Evolutionary conservation across 1,140 invertebrate genomes (phyloP).

Genomic region (Drosophila truncata): DNA sequence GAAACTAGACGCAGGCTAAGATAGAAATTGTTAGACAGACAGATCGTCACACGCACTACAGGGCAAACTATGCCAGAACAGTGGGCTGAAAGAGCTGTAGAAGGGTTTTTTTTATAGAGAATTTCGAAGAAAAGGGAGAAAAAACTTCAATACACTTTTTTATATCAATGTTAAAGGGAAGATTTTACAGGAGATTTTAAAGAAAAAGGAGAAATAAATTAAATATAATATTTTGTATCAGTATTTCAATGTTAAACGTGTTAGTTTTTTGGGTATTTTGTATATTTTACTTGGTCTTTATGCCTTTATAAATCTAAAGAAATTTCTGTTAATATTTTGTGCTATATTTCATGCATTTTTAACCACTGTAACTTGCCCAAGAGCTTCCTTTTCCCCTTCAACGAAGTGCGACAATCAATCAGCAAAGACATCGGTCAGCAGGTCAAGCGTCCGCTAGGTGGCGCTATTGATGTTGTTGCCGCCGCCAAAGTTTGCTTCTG

Average conservation of each 20-base stretch:
- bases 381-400: conserved; percentile 11
- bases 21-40: conserved; percentile 20
- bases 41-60: conserved; percentile 35
- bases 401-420: conserved; percentile 69
- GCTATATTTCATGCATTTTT: not conserved
- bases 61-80: not conserved
- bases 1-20: conserved; percentile 5
- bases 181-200: no score
- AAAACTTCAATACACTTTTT: no score
- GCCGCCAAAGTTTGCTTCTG: conserved; percentile 11
- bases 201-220: no score
- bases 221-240: no score
- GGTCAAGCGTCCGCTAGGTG: conserved; percentile 66
- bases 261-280: no score
- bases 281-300: no score
- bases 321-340: not conserved
- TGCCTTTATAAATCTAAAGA: no score
- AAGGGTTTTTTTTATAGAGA: no score
- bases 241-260: no score
- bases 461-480: conserved; percentile 45
- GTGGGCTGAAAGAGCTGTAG: not conserved
- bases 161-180: no score
- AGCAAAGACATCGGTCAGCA: conserved; percentile 46
- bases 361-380: conserved; percentile 26
- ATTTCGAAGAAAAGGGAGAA: no score